Percentiles rank a stretch among this genome's conserved stretches.
Conservation (phyloP, 2,113 vertebrate species). For the Speoplatyrhinus poulsoni region DNA sequence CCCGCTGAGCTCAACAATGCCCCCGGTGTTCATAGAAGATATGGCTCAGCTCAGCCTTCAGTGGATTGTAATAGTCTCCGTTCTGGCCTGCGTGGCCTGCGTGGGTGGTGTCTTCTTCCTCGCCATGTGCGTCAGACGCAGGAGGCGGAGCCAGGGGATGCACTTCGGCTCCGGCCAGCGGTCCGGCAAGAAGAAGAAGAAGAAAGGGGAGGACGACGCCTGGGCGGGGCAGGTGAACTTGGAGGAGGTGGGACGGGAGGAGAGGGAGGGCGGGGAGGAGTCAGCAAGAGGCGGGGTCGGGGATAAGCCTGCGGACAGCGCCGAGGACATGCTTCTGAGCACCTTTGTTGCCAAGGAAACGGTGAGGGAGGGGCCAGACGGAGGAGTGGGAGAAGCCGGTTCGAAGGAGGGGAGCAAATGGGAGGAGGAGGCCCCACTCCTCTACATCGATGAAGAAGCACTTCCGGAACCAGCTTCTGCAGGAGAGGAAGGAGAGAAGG, state of each 20-base stretch:
- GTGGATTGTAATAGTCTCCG: constrained; percentile 8
- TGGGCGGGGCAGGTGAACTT: constrained; percentile 49
- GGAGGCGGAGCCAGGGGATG: constrained; percentile 6
- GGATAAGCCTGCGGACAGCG: constrained; percentile 1
- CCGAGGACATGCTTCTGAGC: constrained; percentile 25
- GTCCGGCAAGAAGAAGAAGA: constrained; percentile 38
- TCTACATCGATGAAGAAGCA: constrained; percentile 53
- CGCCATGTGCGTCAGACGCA: not conserved
- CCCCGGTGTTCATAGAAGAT: not conserved
- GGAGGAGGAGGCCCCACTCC: constrained; percentile 43
- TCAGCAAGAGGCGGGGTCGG: not conserved
- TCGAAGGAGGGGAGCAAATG: constrained; percentile 43
- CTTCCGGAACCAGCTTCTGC: not conserved
- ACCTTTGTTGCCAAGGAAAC: constrained; percentile 25
- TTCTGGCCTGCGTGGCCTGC: not conserved
- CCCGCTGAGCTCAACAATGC: not conserved
- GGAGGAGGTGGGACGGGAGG: not conserved
- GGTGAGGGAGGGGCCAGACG: constrained; percentile 2
- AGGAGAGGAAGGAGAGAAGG: not conserved
- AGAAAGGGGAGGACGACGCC: constrained; percentile 24
- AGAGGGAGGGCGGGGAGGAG: constrained; percentile 19
- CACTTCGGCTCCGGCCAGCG: not conserved
- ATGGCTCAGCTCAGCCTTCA: not conserved
- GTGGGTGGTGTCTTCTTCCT: not conserved
- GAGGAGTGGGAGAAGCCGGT: constrained; percentile 28